These are phyloP conservation scores for Eurosta solidaginis DNA, from an alignment of 1,140 invertebrate species.

Conservation along the genomic window DNA sequence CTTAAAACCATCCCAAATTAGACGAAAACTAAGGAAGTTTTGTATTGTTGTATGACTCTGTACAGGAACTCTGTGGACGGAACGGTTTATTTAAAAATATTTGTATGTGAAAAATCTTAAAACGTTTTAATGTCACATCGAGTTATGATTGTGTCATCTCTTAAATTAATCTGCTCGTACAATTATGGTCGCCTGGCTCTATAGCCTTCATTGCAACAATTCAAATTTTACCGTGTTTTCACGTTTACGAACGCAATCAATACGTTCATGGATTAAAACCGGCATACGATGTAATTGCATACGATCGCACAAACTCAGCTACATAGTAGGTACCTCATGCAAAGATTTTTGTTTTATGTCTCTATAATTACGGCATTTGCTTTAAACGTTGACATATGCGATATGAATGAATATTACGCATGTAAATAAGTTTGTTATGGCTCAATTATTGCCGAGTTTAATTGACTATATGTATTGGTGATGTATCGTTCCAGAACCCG, in stretches of 20 bases:
- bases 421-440: too few relatives aligned
- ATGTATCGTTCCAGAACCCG: too few relatives aligned
- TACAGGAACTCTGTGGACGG: too few relatives aligned
- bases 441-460: too few relatives aligned
- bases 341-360: neutral
- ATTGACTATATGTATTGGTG: too few relatives aligned
- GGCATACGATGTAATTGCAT: neutral
- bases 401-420: too few relatives aligned
- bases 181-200: neutral
- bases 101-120: neutral
- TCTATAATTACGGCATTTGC: conserved; percentile 7
- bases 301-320: neutral
- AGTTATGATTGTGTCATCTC: conserved; percentile 17
- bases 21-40: too few relatives aligned
- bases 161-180: neutral
- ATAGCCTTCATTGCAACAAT: neutral
- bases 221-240: neutral
- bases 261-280: too few relatives aligned
- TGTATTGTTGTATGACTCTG: too few relatives aligned
- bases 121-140: neutral
- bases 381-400: neutral
- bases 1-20: too few relatives aligned
- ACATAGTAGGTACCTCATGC: neutral
- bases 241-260: conserved; percentile 7
- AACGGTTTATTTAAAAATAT: too few relatives aligned